Evolutionary conservation across 2,113 vertebrate genomes (phyloP).

Genomic region (Danio rerio): DNA sequence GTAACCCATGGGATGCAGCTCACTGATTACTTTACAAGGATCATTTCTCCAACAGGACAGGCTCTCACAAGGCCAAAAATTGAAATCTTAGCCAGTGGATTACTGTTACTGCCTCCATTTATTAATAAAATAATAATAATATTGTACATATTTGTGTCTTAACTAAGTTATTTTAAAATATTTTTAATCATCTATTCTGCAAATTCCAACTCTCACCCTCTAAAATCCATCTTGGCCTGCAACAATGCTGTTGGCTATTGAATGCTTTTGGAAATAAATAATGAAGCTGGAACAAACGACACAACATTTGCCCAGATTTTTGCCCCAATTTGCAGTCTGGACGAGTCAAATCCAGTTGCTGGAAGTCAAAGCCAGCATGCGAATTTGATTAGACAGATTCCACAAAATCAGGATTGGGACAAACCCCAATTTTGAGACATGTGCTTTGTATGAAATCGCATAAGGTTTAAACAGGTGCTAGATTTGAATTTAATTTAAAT

Average conservation of each 20-base stretch:
- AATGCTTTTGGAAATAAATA: neutral
- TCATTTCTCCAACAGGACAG: constrained; percentile 15
- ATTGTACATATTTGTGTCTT: neutral
- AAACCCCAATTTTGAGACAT: too few species aligned
- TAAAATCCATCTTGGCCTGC: neutral
- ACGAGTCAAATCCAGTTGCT: neutral
- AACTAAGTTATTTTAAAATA: neutral
- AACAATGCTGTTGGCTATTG: neutral
- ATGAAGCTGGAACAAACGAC: neutral
- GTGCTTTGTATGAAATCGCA: too few species aligned
- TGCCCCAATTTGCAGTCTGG: neutral
- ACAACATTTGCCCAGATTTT: neutral
- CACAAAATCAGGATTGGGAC: neutral
- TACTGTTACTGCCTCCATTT: neutral
- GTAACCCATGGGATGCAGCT: neutral
- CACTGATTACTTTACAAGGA: constrained; percentile 12
- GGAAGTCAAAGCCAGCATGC: neutral
- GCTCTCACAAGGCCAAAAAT: neutral
- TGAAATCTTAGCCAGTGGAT: neutral
- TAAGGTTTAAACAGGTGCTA: too few species aligned
- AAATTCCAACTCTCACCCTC: neutral
- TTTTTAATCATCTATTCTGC: neutral
- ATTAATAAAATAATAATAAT: too few species aligned
- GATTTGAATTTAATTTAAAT: too few species aligned
- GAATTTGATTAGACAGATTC: neutral